phyloP scores from a whole-genome alignment of 2,113 vertebrate genomes.

The Xenopus tropicalis region UCB_Xtro_10.0 CM004451.2:19040501-19041000 shows the following conservation, averaged over 20 bases:
- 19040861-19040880: slow-evolving; percentile 4
- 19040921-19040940: no score
- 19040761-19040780: slow-evolving; percentile 6
- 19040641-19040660: neutral
- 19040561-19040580: slow-evolving; percentile 21
- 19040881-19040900: neutral
- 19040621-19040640: neutral
- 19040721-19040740: neutral
- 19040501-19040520: neutral
- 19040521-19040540: slow-evolving; percentile 22
- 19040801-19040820: slow-evolving; percentile 26
- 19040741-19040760: slow-evolving; percentile 25
- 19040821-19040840: slow-evolving; percentile 30
- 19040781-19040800: slow-evolving; percentile 15
- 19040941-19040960: no score
- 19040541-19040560: slow-evolving; percentile 26
- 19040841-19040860: slow-evolving; percentile 11
- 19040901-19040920: no score
- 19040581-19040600: slow-evolving; percentile 27
- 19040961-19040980: no score
- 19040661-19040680: neutral
- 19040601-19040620: neutral
- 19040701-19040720: neutral
- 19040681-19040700: slow-evolving; percentile 8
- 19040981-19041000: no score